Evolutionary conservation across 1,140 invertebrate genomes (phyloP), one percentile per base, ranked within the genome.

Genomic region (Eciton burchellii): DNA sequence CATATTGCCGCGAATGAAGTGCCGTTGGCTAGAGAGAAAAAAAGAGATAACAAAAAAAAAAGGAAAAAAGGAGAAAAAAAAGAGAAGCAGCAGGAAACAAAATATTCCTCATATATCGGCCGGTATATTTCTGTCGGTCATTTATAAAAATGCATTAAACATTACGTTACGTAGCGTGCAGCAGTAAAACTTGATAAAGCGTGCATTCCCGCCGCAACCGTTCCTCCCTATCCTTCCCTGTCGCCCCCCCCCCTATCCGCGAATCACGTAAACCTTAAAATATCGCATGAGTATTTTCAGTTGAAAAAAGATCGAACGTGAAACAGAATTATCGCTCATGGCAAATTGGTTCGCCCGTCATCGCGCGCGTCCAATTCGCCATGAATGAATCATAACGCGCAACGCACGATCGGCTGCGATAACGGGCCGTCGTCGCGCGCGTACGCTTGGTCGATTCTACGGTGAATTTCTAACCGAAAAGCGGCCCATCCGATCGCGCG

Each of bases 311-410:
- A 73, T 79, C 62, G 26, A 41, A 79, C 41, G 47, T 12, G 19
- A 26, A 56, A 52, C 57, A 47, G 68, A 59, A 49, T 6, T n/a
- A 41, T 49, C 21, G 9, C 65, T 35, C 66, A 29, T 5, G 24
- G 29, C 45, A 45, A 16, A 83, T 54, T 41, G 45, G 26, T 72
- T 84, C 24, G 19, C 52, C 29, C 35, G 19, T 47, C 45, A 43
- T 49, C 35, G 54, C 52, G 14, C 65, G 57, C 19, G 45, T n/a
- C 56, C 59, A 87, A 87, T 82, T 57, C 35, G 72, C 47, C 74
- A 86, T 81, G 35, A 84, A 73, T 65, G 52, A 68, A 26, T 41
- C 43, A 68, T 60, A 62, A 35, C 35, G 35, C 35, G 6, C 6
- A 35, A 35, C 35, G 6, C 6, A 35, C 35, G 35, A 35, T 35